Base-by-base conservation (phyloP, 2,888 invertebrate genomes). In the Sphinx pinastri region DNA sequence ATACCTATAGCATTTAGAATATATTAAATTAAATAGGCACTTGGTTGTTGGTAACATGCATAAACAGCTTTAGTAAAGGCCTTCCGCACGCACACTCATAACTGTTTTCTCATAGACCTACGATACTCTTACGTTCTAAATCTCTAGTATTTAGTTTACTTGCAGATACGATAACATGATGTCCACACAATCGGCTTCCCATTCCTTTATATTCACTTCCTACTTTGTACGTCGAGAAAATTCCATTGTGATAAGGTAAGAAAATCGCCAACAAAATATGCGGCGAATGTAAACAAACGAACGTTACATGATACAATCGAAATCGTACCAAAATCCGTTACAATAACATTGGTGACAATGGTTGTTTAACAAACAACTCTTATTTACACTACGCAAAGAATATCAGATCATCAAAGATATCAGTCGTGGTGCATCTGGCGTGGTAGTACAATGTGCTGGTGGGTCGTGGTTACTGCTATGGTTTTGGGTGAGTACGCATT, bases 281-380 rank as follows among this genome's bases (percentile, higher is more conserved):
- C 38, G 54, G 3, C 16, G 57, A 45, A 55, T n/a, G 47, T 16
- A 68, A 68, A 49, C 58, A 68, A 57, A 14, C 16, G 49, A 55
- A 12, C 16, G 51, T n/a, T 49, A 45, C 51, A 47, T 68, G 47
- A 63, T 63, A 63, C 63, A 63, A 63, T 63, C 47, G 49, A 63
- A 63, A 63, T 47, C 63, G 49, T 25, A 63, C 63, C 63, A 25
- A 63, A 63, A 19, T 49, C 47, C 49, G 19, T 49, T 63, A 49
- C 63, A 63, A 63, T 49, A 63, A 63, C 8, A 60, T 63, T 19
- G 13, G 19, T 63, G 47, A 63, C 63, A 63, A 63, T 63, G 19
- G 63, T 13, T 63, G 63, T 63, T 63, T 49, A 19, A 63, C 49
- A 63, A 63, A 63, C 63, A 63, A 16, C 7, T 49, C 19, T 63